A percentile compares a stretch with the other conserved stretches of the same genome.
Evolutionary conservation across 2,888 invertebrate species (phyloP).

Genomic region (Nemapogon koenigi): DNA sequence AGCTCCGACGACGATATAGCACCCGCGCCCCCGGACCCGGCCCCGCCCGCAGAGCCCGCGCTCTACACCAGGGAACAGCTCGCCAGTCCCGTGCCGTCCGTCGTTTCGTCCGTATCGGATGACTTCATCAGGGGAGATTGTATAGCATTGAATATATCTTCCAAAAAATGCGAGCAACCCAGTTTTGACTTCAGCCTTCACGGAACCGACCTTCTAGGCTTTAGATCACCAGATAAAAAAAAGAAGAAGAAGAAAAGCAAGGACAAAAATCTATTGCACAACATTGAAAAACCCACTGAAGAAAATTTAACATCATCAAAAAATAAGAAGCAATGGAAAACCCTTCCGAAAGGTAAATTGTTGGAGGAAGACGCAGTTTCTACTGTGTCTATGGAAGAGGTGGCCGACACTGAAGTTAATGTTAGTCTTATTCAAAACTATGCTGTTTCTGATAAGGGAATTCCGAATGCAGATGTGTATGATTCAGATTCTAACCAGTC

Average conservation of each 20-base stretch:
- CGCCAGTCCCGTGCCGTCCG: slow-evolving; percentile 53
- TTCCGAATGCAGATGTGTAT: slow-evolving; percentile 58
- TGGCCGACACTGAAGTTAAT: too few species aligned
- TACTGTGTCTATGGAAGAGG: too few species aligned
- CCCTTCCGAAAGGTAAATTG: too few species aligned
- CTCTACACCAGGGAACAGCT: slow-evolving; percentile 31
- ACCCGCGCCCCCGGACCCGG: not conserved
- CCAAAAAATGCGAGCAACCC: slow-evolving; percentile 32
- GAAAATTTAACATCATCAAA: slow-evolving; percentile 55
- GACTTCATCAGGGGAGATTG: slow-evolving; percentile 57
- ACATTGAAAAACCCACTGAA: slow-evolving; percentile 20
- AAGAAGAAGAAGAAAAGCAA: slow-evolving; percentile 49
- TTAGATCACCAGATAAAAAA: slow-evolving; percentile 39
- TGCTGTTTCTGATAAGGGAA: slow-evolving; percentile 36
- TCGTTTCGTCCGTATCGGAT: slow-evolving; percentile 55
- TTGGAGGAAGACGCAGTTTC: too few species aligned
- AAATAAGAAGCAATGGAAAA: slow-evolving; percentile 45
- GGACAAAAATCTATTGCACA: slow-evolving; percentile 24
- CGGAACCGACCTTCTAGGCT: slow-evolving; percentile 45
- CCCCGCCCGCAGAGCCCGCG: too few species aligned
- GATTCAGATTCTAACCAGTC: slow-evolving; percentile 65
- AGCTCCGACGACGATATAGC: slow-evolving; percentile 56
- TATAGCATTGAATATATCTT: slow-evolving; percentile 55
- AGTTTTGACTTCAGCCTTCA: slow-evolving; percentile 58
- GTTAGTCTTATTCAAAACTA: too few species aligned